phyloP scores from a whole-genome alignment of 2,113 vertebrate species.

The Tenrec ecaudatus region DNA sequence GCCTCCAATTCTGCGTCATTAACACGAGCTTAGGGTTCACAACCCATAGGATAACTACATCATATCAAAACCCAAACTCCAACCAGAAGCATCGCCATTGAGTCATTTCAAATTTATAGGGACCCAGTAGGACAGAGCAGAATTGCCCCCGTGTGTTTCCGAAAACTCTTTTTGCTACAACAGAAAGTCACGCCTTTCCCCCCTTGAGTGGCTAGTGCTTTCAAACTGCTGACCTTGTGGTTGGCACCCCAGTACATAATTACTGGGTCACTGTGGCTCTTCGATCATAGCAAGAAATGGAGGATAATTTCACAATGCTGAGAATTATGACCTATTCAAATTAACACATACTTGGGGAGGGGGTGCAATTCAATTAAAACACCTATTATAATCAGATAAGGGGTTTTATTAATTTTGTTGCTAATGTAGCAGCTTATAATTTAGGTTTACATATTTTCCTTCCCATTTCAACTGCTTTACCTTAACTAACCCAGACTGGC shows the following conservation, averaged over 20 bases:
- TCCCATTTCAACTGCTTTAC: conserved; percentile 18
- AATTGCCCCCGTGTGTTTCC: no score
- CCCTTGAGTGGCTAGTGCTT: no score
- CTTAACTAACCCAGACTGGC: not conserved
- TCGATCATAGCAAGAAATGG: not conserved
- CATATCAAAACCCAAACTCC: no score
- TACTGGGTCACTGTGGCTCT: no score
- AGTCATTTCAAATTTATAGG: no score
- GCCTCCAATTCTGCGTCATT: not conserved
- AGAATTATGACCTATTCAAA: not conserved
- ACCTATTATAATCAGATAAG: not conserved
- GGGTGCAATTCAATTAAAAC: not conserved
- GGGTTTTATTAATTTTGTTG: not conserved
- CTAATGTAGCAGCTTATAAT: not conserved
- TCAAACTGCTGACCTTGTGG: no score
- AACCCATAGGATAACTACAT: not conserved
- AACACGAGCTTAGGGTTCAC: not conserved
- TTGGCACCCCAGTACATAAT: no score
- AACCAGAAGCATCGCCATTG: no score
- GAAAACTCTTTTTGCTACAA: no score
- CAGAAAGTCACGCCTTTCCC: no score
- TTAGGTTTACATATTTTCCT: not conserved
- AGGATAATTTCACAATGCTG: not conserved
- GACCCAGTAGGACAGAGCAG: no score
- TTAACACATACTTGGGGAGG: not conserved